phyloP scores from a whole-genome alignment of 2,113 vertebrate genomes.

The Marcusenius ussheri region DNA sequence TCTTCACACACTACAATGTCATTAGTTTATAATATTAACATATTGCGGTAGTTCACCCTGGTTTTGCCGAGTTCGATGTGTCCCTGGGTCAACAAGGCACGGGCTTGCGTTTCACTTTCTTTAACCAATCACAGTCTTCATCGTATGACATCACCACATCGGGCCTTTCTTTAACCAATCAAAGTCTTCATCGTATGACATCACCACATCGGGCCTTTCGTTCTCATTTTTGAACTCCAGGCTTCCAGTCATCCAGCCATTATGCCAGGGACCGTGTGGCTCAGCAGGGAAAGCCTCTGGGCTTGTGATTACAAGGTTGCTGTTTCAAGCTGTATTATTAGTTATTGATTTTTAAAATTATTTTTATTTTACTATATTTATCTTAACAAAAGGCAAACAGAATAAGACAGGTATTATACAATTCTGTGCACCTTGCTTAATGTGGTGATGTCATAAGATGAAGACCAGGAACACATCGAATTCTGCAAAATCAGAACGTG shows the following conservation, averaged over 20 bases:
- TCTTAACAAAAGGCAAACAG: no score
- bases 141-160: no score
- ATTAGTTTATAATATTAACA: not conserved
- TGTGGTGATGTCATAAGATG: no score
- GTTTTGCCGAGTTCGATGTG: not conserved
- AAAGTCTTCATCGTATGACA: no score
- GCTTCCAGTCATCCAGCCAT: not conserved
- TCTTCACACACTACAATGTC: not conserved
- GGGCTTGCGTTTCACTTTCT: no score
- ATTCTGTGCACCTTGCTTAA: no score
- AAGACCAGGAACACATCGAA: not conserved
- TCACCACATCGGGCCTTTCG: no score
- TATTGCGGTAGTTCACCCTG: not conserved
- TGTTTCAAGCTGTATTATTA: not conserved
- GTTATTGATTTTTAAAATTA: not conserved
- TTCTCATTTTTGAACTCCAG: not conserved
- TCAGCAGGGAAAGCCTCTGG: not conserved
- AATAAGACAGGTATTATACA: no score
- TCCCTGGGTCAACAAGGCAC: no score
- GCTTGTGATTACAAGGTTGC: not conserved
- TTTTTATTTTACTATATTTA: not conserved
- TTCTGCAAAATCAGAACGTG: not conserved
- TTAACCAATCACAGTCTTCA: no score
- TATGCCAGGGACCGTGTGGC: not conserved
- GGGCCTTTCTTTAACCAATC: no score